Conservation (phyloP, 2,113 vertebrate species). For the Sminthopsis crassicaudata region DNA sequence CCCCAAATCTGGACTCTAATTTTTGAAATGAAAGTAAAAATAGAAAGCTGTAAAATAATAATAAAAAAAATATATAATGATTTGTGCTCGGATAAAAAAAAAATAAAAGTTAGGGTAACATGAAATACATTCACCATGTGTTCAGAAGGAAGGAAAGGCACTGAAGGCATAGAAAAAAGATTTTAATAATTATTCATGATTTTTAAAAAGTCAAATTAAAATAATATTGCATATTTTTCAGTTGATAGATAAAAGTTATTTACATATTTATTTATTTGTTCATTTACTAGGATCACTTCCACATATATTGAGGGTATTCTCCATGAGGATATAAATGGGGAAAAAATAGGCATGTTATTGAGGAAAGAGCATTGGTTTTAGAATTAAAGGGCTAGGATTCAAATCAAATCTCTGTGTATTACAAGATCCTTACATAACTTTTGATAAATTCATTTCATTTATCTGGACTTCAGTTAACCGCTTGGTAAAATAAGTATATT, state of each 20-base stretch:
- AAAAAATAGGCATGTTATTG: not conserved
- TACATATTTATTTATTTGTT: not conserved
- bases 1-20: too few relatives aligned
- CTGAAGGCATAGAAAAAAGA: not conserved
- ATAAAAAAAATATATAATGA: not conserved
- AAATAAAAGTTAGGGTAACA: not conserved
- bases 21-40: too few relatives aligned
- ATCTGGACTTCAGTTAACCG: not conserved
- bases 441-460: not conserved
- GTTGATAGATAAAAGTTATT: not conserved
- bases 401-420: not conserved
- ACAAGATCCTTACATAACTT: not conserved
- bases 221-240: not conserved
- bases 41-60: too few relatives aligned
- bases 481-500: not conserved
- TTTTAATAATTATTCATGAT: not conserved
- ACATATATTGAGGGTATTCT: not conserved
- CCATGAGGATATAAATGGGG: not conserved
- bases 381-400: not conserved
- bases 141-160: not conserved
- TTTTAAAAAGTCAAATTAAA: not conserved
- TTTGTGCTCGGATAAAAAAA: not conserved
- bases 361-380: not conserved
- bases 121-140: not conserved
- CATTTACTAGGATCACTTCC: not conserved